Base-by-base conservation (phyloP, 1,140 invertebrate species). In the Oscheius sp. region DNA sequence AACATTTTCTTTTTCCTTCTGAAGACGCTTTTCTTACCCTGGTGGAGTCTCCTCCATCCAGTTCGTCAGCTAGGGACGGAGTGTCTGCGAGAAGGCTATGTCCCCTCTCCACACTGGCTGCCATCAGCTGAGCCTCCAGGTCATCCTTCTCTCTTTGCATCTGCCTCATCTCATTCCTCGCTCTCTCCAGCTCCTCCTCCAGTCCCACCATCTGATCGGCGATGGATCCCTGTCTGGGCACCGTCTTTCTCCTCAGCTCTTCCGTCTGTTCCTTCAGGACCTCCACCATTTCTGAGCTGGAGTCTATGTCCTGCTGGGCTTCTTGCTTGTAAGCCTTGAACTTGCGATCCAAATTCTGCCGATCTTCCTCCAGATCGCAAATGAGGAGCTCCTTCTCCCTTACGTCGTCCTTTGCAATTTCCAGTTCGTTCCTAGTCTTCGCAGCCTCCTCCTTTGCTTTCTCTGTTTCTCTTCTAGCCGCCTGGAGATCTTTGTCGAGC, bases 271-370 rank as follows among this genome's bases (percentile, higher is more conserved):
- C 15, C 26, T 36, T 38, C 36, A 67, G 52, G 10, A 71, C 77
- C 34, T 78, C 77, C 15, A 78, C 65, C 59, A 78, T 38, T 55
- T 78, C 77, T 32, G 66, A 71, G 15, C 52, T 64, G 15, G 61
- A 70, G 52, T 78, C 76, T 38, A 78, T 74, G 26, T 78, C 77
- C 36, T 78, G 52, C 32, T 78, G 71, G 31, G 77, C 76, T 58
- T 75, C 71, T 55, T 78, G 52, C 35, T 73, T 69, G 72, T 66
- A 78, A 34, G 36, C 32, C 35, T 66, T 64, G 59, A 74, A 77
- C 52, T 67, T 45, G 23, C 36, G 49, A 4, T 67, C 63, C 46
- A 73, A 64, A 46, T 76, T 38, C 20, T 58, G 20, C 29, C 63
- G 18, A 20, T 73, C 63, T 0, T 76, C 69, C 49, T 72, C 69